Evolutionary conservation across 2,797 vertebrate species (phyloP).

Genomic region (Eulemur albifrons): DNA sequence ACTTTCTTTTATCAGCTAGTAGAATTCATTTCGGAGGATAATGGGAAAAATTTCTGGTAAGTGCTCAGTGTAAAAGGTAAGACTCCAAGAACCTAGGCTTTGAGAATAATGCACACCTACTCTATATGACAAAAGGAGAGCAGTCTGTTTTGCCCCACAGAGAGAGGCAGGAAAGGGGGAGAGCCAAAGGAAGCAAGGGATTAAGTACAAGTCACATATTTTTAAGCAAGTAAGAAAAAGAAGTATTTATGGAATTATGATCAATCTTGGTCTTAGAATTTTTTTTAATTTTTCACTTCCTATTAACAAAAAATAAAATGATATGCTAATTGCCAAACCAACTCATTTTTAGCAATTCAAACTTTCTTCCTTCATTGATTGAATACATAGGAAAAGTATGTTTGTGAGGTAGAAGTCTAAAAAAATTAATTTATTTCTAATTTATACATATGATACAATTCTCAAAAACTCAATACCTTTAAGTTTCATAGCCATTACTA

Average conservation of each 20-base stretch:
- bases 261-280: not conserved
- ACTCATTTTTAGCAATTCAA: not conserved
- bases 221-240: not conserved
- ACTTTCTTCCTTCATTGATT: conserved; percentile 9
- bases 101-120: not conserved
- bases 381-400: not conserved
- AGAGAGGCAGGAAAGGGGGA: not conserved
- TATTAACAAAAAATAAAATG: not conserved
- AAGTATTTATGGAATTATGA: not conserved
- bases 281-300: not conserved
- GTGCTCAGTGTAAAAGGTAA: not conserved
- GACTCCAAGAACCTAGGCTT: not conserved
- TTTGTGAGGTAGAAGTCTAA: not conserved
- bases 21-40: not conserved
- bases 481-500: not conserved
- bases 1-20: not conserved
- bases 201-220: not conserved
- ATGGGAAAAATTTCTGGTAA: not conserved
- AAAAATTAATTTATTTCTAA: not conserved
- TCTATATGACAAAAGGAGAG: not conserved
- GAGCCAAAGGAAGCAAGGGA: not conserved
- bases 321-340: not conserved
- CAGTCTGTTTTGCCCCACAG: not conserved
- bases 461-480: not conserved
- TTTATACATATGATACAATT: not conserved